Percentiles rank a stretch among this genome's conserved stretches.
Conservation (phyloP, 2,797 vertebrate genomes). For the Microchirus variegatus region DNA sequence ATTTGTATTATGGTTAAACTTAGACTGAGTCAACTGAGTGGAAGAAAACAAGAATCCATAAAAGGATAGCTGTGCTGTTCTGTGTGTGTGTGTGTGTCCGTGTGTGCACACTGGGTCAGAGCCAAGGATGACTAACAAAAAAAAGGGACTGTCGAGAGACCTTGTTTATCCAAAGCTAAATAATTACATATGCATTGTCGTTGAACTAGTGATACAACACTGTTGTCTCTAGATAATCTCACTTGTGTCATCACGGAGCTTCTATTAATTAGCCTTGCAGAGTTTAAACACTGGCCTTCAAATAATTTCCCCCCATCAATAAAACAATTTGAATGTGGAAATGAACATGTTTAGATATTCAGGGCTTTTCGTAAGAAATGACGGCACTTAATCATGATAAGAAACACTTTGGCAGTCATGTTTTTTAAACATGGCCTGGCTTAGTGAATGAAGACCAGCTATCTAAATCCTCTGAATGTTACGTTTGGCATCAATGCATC, state of each 20-base stretch:
- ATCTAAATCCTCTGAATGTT: neutral
- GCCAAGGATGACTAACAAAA: constrained; percentile 5
- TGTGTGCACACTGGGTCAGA: neutral
- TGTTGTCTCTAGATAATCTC: constrained; percentile 9
- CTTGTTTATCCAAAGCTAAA: constrained; percentile 16
- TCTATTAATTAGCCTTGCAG: constrained; percentile 13
- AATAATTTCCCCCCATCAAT: constrained; percentile 8
- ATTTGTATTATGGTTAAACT: neutral
- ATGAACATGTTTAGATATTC: neutral
- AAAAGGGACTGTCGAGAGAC: neutral
- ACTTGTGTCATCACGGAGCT: constrained; percentile 8
- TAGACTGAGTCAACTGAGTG: too few relatives aligned
- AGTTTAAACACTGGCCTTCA: constrained; percentile 16
- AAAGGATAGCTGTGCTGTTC: too few relatives aligned
- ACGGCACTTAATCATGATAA: neutral
- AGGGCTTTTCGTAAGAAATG: neutral
- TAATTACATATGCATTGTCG: constrained; percentile 18
- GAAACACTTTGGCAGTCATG: neutral
- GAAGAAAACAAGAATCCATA: too few relatives aligned
- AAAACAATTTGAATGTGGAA: neutral
- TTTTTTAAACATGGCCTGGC: neutral
- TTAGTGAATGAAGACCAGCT: too few relatives aligned
- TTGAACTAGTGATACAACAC: constrained; percentile 27
- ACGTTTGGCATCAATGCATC: neutral
- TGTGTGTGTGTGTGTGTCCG: constrained; percentile 5